Base-by-base conservation (phyloP, 2,797 vertebrate genomes). In the Spinus olivaceus region DNA sequence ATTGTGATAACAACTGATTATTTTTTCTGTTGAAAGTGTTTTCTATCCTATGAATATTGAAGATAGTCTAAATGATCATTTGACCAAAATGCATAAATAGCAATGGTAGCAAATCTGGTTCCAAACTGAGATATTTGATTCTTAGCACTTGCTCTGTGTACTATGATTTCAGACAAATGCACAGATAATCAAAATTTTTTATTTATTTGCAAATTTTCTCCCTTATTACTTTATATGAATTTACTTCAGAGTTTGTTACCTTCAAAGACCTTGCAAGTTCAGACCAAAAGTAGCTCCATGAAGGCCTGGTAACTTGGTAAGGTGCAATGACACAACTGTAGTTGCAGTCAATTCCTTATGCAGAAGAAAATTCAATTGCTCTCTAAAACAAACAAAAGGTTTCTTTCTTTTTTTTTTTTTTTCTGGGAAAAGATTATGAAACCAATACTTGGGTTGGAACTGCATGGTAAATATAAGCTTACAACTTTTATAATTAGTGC, bases 351-450 rank as follows among this genome's bases (percentile, higher is more conserved):
- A 42, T 32, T 78, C 28, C 10, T 77, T 61, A 27, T 11, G 13
- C 57, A 59, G 20, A 74, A 51, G 22, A 69, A 44, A 59, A 54
- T 18, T 63, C 12, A 69, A 22, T 22, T 83, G 12, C 8, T 84
- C 74, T 81, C 50, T 59, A 81, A 81, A 69, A 33, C 2, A 67
- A 86, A 47, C 5, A 6, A 14, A 80, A 65, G 7, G 3, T n/a
- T 23, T 30, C 1, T 1, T 10, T 7, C 12, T 24, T 25, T 15
- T 17, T 16, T 10, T 8, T 8, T 9, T 44, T 23, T 4, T 4
- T 3, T 9, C 5, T 37, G 6, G 4, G 2, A 47, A 46, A 80
- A 71, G 3, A 20, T 54, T 59, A 14, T 73, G 51, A 72, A 56
- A 49, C 4, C 56, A 76, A 70, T 85, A 25, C 3, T 63, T 63